A percentile compares a stretch with the other conserved stretches of the same genome.
phyloP scores from a whole-genome alignment of 2,797 vertebrate species.

The Halcyon badia region DNA sequence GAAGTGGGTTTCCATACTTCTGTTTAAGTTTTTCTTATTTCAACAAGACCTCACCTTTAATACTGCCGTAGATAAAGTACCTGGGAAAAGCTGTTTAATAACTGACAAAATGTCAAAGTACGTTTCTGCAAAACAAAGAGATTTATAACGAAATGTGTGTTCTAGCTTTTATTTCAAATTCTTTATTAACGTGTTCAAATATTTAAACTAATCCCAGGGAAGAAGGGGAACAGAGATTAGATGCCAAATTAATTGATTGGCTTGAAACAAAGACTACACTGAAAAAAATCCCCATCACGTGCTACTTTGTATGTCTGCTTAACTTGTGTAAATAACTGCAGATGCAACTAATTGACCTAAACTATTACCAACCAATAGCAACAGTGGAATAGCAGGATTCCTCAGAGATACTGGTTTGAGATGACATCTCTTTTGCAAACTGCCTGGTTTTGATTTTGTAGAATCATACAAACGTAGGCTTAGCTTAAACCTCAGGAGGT shows the following conservation, averaged over 20 bases:
- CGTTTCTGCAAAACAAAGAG: constrained; percentile 35
- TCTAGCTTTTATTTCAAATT: constrained; percentile 51
- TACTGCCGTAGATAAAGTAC: neutral
- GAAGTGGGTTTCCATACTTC: neutral
- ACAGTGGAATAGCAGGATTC: neutral
- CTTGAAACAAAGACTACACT: constrained; percentile 43
- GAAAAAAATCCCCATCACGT: neutral
- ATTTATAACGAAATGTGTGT: neutral
- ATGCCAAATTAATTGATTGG: constrained; percentile 42
- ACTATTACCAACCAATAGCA: constrained; percentile 8
- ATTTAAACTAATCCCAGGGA: constrained; percentile 49
- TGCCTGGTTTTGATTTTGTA: constrained; percentile 2
- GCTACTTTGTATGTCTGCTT: neutral
- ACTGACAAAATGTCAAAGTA: constrained; percentile 49
- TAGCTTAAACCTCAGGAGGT: constrained; percentile 28
- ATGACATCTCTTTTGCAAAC: constrained; percentile 28
- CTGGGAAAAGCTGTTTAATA: constrained; percentile 35
- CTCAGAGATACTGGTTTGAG: neutral
- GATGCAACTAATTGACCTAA: constrained; percentile 14
- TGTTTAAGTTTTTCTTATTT: constrained; percentile 27
- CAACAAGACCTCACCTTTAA: neutral
- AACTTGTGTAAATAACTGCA: constrained; percentile 51
- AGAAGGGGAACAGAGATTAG: constrained; percentile 46
- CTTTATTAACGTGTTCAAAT: constrained; percentile 61
- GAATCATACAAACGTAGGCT: neutral